Conservation (phyloP, 2,113 vertebrate species). For the Piliocolobus tephrosceles region DNA sequence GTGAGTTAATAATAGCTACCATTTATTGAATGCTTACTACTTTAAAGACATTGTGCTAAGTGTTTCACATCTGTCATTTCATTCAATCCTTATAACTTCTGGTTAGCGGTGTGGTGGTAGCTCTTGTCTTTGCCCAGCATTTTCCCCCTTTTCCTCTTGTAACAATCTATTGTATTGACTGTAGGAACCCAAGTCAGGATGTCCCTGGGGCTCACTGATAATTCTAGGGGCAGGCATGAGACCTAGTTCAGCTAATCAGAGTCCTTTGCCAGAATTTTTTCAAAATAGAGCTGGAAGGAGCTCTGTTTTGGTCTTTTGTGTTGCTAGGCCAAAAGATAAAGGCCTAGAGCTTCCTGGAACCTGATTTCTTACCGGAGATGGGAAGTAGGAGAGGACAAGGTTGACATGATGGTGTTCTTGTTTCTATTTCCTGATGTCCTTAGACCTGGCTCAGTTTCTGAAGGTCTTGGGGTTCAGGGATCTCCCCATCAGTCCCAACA, state of each 20-base stretch:
- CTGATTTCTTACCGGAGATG: background rate
- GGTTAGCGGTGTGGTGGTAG: background rate
- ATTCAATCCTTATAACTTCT: background rate
- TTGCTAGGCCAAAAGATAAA: background rate
- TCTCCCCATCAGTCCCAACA: background rate
- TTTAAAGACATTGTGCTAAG: background rate
- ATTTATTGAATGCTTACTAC: background rate
- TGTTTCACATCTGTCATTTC: background rate
- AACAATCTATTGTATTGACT: background rate
- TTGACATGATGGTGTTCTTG: background rate
- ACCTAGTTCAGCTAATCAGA: background rate
- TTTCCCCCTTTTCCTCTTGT: background rate
- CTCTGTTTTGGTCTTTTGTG: background rate
- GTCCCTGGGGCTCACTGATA: background rate
- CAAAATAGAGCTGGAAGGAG: background rate
- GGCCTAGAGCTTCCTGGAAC: background rate
- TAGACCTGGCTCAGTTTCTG: background rate
- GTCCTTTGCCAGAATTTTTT: conserved; percentile 42
- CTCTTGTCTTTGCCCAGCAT: background rate
- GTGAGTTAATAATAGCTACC: conserved; percentile 35
- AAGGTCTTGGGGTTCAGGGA: background rate
- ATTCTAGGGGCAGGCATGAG: background rate
- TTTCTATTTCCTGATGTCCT: background rate
- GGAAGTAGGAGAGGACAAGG: background rate
- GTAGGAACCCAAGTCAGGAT: background rate